Base-by-base conservation (phyloP, 2,797 vertebrate species). In the Amazona ochrocephala region DNA sequence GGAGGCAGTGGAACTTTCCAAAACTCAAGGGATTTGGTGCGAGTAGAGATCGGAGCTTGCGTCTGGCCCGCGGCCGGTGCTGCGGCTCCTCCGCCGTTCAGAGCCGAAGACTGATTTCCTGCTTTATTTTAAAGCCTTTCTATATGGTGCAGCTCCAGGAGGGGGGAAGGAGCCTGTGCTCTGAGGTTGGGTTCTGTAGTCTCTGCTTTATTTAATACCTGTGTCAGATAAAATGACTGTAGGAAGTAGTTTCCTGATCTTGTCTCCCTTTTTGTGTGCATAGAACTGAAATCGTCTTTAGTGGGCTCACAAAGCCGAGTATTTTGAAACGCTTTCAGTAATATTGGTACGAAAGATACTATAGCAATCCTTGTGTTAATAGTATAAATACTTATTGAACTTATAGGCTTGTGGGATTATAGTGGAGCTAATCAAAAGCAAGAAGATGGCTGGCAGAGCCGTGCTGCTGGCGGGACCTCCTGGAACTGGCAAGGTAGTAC, bases 371-470 rank as follows among this genome's bases (percentile, higher is more conserved):
- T 56, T 50, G 2, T 45, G 14, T 51, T 89, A 93, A 93, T 9
- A 26, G 4, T 51, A 4, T 45, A 53, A 90, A 91, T 84, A 13
- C 7, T 73, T 78, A 23, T 8, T 93, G 95, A 77, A 93, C 34
- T 89, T 97, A 2, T 3, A 99, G 99, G 99, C 99, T 37, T 99
- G 99, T 97, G 99, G 99, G 8, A 98, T 99, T 94, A 99, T 99
- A 93, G 99, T 99, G 34, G 99, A 99, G 88, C 97, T 99, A 86
- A 99, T 99, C 97, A 99, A 98, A 96, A 98, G 98, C 87, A 99
- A 99, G 98, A 99, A 99, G 97, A 99, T 99, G 99, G 98, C 99
- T 94, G 99, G 99, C 83, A 98, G 99, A 97, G 99, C 99, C 9
- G 96, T 99, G 84, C 97, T 99, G 94, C 97, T 99, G 94, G 99